Base-by-base conservation (phyloP, 2,113 vertebrate species). In the Syngnathus floridae region DNA sequence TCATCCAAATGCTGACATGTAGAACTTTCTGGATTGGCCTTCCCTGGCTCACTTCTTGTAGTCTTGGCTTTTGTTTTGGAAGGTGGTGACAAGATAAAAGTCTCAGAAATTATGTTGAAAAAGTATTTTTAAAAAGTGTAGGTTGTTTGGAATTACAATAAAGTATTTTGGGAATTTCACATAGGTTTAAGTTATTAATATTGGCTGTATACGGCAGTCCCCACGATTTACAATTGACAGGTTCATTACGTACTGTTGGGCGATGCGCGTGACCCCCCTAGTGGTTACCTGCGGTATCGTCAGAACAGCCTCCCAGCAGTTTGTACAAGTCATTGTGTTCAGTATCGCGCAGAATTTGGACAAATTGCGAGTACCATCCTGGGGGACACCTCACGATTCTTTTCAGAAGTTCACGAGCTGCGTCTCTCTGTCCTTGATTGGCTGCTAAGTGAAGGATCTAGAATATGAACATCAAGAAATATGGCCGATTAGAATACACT, bases 321-420 rank as follows among this genome's bases (percentile, higher is more conserved):
- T 93, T 19, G 37, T 67, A 88, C 38, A 95, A 87, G 31, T 94
- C 84, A 0, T 1, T 0, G n/a, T 96, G 92, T 4, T 79, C 87
- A 0, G 93, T 90, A 35, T 82, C 26, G n/a, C 14, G 66, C 56
- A 98, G 82, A 67, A 91, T 75, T 0, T 59, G 0, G 55, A 94
- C 75, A 82, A 98, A 97, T 0, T 43, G 36, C 7, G 93, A 95
- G 74, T 92, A 95, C 95, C 95, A 98, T 7, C 91, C 79, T 0
- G 67, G 52, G 60, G 85, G 90, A 66, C 93, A 88, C 74, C 88
- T 91, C n/a, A 93, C 80, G 6, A 98, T 88, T 71, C 90, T 89
- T 61, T 61, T 87, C 43, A 98, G 75, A 3, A 98, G 88, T 67
- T 93, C 88, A 21, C 92, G 81, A 37, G 91, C 91, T 43, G 91